Conservation (phyloP, 2,113 vertebrate genomes). For the Clinocottus analis region DNA sequence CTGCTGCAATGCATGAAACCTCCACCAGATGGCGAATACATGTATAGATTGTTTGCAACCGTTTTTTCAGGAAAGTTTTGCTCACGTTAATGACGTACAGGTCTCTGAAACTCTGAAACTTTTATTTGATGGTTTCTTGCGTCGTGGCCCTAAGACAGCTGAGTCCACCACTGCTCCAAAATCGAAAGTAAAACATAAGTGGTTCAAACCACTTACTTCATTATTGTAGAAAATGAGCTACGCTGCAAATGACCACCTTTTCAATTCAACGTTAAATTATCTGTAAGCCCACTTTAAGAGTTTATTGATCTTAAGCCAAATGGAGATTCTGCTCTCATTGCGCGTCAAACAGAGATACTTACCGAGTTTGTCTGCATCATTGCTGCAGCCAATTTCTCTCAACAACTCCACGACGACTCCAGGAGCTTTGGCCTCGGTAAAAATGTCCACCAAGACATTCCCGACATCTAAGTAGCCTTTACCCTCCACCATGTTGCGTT, state of each 20-base stretch:
- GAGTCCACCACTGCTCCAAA: background rate
- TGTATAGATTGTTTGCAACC: no score
- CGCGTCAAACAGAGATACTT: background rate
- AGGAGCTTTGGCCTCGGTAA: background rate
- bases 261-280: rapidly evolving
- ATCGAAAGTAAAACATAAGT: background rate
- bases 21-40: no score
- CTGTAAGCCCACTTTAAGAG: background rate
- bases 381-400: rapidly evolving
- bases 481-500: background rate
- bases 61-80: no score
- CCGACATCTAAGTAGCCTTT: rapidly evolving
- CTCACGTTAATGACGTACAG: no score
- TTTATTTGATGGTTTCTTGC: no score
- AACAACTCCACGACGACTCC: background rate
- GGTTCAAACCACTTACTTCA: background rate
- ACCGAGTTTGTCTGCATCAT: rapidly evolving
- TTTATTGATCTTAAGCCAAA: background rate
- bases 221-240: background rate
- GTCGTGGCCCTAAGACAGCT: no score
- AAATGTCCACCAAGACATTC: constrained; percentile 33
- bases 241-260: background rate
- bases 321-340: background rate
- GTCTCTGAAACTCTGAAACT: no score
- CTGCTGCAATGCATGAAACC: no score